phyloP scores from a whole-genome alignment of 2,113 vertebrate species.

The Ptilonorhynchus violaceus region DNA sequence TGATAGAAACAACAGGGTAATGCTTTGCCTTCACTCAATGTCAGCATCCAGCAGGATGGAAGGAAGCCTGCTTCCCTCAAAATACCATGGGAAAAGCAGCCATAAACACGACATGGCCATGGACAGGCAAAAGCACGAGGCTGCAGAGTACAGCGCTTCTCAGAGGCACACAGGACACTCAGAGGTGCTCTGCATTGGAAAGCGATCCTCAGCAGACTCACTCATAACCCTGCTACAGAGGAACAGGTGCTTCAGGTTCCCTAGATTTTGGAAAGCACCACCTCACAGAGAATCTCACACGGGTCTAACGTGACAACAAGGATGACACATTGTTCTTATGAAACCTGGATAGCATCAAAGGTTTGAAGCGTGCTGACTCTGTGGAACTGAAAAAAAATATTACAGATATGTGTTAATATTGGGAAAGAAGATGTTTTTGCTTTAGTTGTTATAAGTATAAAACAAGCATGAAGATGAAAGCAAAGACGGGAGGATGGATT shows the following conservation, averaged over 20 bases:
- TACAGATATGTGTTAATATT: neutral
- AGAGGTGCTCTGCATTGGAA: neutral
- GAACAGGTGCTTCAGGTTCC: accelerated
- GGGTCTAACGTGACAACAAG: neutral
- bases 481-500: neutral
- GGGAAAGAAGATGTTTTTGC: neutral
- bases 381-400: neutral
- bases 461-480: neutral
- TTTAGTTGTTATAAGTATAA: neutral
- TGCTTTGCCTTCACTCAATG: neutral
- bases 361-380: neutral
- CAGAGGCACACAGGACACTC: accelerated
- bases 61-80: neutral
- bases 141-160: neutral
- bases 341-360: neutral
- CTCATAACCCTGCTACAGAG: neutral
- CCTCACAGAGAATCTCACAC: neutral
- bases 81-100: neutral
- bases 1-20: neutral
- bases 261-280: neutral
- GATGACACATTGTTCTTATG: accelerated
- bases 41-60: neutral
- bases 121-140: neutral
- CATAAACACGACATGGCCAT: accelerated
- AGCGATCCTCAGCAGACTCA: neutral